Evolutionary conservation across 2,797 vertebrate genomes (phyloP).

Genomic region (Graptemys geographica): DNA sequence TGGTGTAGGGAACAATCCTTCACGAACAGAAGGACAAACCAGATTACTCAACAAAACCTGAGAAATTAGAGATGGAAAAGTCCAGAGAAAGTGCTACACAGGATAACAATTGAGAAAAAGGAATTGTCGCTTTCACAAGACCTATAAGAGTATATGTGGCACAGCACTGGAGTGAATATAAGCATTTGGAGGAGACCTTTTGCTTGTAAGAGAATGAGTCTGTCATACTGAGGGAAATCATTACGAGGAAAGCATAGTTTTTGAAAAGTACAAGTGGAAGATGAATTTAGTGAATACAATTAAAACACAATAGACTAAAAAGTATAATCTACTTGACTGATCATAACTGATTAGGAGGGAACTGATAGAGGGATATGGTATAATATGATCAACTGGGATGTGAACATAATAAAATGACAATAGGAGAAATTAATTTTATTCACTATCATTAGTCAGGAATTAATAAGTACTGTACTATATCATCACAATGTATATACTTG

Average conservation of each 20-base stretch:
- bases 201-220: not conserved
- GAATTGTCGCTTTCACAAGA: not conserved
- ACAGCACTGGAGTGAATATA: not conserved
- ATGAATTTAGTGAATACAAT: not conserved
- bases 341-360: not conserved
- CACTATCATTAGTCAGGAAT: not conserved
- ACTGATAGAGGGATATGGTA: not conserved
- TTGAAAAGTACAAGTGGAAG: not conserved
- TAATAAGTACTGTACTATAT: not conserved
- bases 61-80: not conserved
- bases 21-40: not conserved
- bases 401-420: not conserved
- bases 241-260: not conserved
- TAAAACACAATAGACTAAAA: not conserved
- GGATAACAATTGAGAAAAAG: not conserved
- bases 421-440: not conserved
- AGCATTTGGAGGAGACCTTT: not conserved
- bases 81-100: not conserved
- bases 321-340: not conserved
- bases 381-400: not conserved
- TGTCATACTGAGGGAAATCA: not conserved
- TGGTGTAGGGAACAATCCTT: not conserved
- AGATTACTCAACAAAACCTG: rapidly evolving
- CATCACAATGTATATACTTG: not conserved
- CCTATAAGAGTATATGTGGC: not conserved